These are phyloP conservation scores for Sminthurinus aureus DNA, from an alignment of 2,888 invertebrate species.

Conservation along the genomic window DNA sequence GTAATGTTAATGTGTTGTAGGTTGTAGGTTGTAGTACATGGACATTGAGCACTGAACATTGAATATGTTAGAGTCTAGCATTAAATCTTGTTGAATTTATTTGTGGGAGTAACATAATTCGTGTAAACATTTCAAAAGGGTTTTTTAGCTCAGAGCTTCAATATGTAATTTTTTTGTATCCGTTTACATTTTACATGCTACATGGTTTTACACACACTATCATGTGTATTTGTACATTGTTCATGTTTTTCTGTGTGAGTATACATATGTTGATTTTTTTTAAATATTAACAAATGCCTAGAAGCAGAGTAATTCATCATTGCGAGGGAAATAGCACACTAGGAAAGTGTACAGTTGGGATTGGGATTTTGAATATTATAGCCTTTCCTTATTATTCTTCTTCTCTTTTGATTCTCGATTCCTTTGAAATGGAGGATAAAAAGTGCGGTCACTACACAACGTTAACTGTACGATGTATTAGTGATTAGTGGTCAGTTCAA, in stretches of 20 bases:
- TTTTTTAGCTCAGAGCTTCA: not conserved
- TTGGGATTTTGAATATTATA: not conserved
- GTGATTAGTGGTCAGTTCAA: not conserved
- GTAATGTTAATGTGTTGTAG: no score
- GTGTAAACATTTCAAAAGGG: not conserved
- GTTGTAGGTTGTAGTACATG: no score
- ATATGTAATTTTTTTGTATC: not conserved
- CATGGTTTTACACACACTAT: not conserved
- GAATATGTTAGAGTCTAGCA: not conserved
- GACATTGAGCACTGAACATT: not conserved
- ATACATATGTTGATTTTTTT: no score
- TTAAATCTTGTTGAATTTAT: not conserved
- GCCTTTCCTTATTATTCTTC: not conserved
- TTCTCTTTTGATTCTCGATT: not conserved
- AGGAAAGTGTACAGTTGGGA: not conserved
- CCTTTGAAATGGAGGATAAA: not conserved
- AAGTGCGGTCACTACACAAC: slow-evolving; percentile 15
- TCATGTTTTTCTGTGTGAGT: no score
- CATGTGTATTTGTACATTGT: no score
- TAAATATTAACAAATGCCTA: slow-evolving; percentile 6
- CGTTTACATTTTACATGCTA: not conserved
- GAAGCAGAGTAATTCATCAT: slow-evolving; percentile 23
- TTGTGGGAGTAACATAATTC: slow-evolving; percentile 3
- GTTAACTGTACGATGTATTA: no score
- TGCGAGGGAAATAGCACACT: slow-evolving; percentile 8